Conservation (phyloP, 2,888 invertebrate species). For the Drosophila maculinotata region DNA sequence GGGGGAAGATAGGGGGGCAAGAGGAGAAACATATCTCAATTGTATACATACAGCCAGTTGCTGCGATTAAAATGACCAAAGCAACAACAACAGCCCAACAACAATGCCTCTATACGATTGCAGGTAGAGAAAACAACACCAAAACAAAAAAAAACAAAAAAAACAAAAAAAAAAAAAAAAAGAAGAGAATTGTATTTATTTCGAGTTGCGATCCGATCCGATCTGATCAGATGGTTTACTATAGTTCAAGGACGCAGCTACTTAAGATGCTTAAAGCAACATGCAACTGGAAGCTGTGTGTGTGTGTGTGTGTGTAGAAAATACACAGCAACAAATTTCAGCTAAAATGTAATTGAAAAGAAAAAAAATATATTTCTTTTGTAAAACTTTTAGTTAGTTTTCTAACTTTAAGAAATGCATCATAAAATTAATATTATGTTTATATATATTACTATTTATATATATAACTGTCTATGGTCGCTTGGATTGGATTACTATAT, state of each 20-base stretch:
- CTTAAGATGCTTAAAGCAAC: too few species aligned
- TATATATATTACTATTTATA: too few species aligned
- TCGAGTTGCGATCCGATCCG: slow-evolving; percentile 16
- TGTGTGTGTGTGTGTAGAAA: too few species aligned
- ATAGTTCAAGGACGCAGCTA: slow-evolving; percentile 14
- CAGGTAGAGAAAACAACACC: slow-evolving; percentile 5
- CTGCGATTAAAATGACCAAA: slow-evolving; percentile 39
- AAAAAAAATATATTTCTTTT: too few species aligned
- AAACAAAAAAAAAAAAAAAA: not conserved
- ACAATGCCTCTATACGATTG: not conserved
- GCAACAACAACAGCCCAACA: slow-evolving; percentile 12
- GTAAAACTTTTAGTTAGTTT: too few species aligned
- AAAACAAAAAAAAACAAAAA: not conserved
- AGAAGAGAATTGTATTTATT: not conserved
- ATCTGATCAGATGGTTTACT: not conserved
- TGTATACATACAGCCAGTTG: slow-evolving; percentile 24
- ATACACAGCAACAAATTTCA: too few species aligned
- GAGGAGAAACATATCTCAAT: slow-evolving; percentile 25
- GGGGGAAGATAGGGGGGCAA: not conserved
- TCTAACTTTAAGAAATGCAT: too few species aligned
- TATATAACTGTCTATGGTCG: too few species aligned
- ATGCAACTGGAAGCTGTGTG: too few species aligned
- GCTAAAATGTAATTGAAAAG: too few species aligned
- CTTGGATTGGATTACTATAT: too few species aligned
- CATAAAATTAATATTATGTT: too few species aligned